Conservation (phyloP, 2,113 vertebrate genomes). For the Paradoxurus hermaphroditus region DNA sequence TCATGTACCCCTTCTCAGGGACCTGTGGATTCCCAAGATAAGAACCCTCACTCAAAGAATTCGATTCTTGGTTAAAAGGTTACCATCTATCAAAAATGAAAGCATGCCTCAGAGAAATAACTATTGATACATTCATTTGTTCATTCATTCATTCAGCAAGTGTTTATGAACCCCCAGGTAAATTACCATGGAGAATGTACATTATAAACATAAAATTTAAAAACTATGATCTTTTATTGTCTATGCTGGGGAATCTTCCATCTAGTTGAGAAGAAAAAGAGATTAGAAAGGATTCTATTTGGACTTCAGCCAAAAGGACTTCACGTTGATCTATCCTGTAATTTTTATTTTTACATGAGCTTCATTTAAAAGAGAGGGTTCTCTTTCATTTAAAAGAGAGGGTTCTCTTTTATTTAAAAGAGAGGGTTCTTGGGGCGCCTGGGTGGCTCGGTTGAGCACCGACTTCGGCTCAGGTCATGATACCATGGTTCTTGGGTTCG, state of each 20-base stretch:
- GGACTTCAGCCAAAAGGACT: background rate
- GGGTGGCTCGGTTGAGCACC: too few relatives aligned
- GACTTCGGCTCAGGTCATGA: too few relatives aligned
- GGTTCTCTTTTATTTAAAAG: constrained; percentile 34
- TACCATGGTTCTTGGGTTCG: too few relatives aligned
- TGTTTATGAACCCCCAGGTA: background rate
- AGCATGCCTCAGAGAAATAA: background rate
- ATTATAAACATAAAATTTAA: background rate
- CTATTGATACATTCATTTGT: background rate
- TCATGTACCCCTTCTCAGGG: background rate
- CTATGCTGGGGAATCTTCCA: background rate
- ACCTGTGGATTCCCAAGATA: background rate
- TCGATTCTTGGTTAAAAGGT: background rate
- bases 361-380: too few relatives aligned
- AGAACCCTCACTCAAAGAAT: background rate
- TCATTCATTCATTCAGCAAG: background rate
- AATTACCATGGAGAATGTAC: background rate
- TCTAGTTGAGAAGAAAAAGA: constrained; percentile 24
- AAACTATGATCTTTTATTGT: background rate
- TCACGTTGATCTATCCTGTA: constrained; percentile 21
- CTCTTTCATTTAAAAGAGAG: too few relatives aligned
- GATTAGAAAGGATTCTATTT: background rate
- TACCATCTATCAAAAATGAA: constrained; percentile 11
- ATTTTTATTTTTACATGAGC: background rate
- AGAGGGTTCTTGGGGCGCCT: background rate